Base-by-base conservation (phyloP, 37 sponge, comb jelly and placozoan genomes). In the Petrosia ficiformis region DNA sequence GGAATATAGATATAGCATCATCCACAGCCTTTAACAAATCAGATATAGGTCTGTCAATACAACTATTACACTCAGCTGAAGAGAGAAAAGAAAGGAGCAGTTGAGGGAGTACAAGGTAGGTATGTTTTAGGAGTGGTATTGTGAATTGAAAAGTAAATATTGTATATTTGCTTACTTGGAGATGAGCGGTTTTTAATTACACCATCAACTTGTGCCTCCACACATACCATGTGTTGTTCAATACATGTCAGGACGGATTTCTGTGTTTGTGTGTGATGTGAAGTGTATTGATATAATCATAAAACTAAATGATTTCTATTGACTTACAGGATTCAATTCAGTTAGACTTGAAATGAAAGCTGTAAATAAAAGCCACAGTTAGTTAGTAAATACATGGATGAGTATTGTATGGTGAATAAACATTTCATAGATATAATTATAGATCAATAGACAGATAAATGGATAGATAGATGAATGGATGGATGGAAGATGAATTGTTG, bases 191-290 rank as follows among this genome's bases (percentile, higher is more conserved):
- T 31, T n/a, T 63, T 26, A 32, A 43, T 63, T 24, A 75, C n/a
- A 5, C 64, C 69, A 32, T 79, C 79, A 57, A 86, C 86, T 28
- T 37, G 39, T 0, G 59, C 56, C 71, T 79, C 69, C 39, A 86
- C 72, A 40, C 39, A 38, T 54, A 80, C 26, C 52, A 86, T 52
- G 39, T 86, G 80, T 58, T 86, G 74, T 41, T 86, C 86, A 25
- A 86, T 64, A 14, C 48, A 25, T 73, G 75, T 59, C 70, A 86
- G 28, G 28, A 61, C 22, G 11, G 63, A 11, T 61, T 61, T 61
- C 63, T 61, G n/a, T 11, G n/a, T 5, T n/a, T n/a, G n/a, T n/a
- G n/a, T n/a, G n/a, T n/a, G n/a, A n/a, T n/a, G n/a, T n/a, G n/a
- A n/a, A n/a, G n/a, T n/a, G n/a, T n/a, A n/a, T n/a, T n/a, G n/a